Base-by-base conservation (phyloP, 2,797 vertebrate genomes). In the Ctenosaura bakeri region DNA sequence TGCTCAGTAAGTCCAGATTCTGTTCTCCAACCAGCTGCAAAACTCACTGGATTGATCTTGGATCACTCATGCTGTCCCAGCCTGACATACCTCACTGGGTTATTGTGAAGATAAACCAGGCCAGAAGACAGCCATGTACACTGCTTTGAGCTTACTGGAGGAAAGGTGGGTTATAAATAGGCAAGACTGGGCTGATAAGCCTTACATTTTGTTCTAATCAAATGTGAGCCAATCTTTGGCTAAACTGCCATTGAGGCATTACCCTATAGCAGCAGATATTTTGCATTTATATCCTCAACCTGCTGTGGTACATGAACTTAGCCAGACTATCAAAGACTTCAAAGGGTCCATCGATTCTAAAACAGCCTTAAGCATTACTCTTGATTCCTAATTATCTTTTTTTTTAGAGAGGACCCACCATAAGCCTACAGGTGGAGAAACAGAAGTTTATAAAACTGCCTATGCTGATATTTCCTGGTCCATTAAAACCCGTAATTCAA, bases 221-320 rank as follows among this genome's bases (percentile, higher is more conserved):
- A 91, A 90, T 24, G 7, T 32, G 5, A 74, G 20, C 0, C 10
- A 20, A 83, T 42, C 16, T 59, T 79, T 87, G 62, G 9, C 9
- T 88, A 38, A 80, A 88, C 62, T 71, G 29, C 13, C 50, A 79
- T 8, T 24, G 16, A 66, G 59, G 0, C 0, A 35, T 62, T 50
- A 2, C 20, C 0, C 16, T 0, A 0, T 7, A 24, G 0, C 4
- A 1, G 22, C 26, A 10, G 1, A 56, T 50, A 16, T 20, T 0
- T 46, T 35, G 52, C 50, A 90, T 4, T 80, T 76, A 22, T 46
- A 12, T 26, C 85, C 22, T 73, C 16, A 71, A 52, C 74, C 87
- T 24, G 12, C 13, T 71, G 87, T 64, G 86, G 16, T 69, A 86
- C 1, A 0, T 87, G 74, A 52, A 69, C 18, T 6, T 0, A 59